Percentiles rank a stretch among this genome's conserved stretches.
These are phyloP conservation scores for Pangasius sanitwongsei DNA, from an alignment of 2,797 vertebrate genomes.

Conservation along the genomic window DNA sequence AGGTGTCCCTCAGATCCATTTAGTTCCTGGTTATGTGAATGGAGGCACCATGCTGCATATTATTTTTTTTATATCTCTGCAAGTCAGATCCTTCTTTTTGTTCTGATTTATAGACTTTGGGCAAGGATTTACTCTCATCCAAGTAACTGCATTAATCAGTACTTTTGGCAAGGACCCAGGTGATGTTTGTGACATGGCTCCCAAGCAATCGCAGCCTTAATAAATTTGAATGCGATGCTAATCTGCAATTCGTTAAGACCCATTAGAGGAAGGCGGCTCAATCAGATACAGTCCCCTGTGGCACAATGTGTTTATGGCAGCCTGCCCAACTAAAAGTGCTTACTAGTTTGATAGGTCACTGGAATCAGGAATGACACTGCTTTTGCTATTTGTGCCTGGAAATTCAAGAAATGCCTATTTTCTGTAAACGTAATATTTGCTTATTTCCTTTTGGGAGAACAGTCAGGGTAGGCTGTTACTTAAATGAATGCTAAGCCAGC, in stretches of 20 bases:
- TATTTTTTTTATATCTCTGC: neutral
- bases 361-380: neutral
- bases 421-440: neutral
- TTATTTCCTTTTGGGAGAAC: neutral
- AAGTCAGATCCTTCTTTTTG: neutral
- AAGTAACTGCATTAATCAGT: constrained; percentile 39
- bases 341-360: neutral
- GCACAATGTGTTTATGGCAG: constrained; percentile 23
- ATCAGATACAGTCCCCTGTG: constrained; percentile 18
- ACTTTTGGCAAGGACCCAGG: constrained; percentile 33
- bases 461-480: neutral
- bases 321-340: constrained; percentile 17
- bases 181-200: constrained; percentile 49
- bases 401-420: neutral
- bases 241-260: constrained; percentile 54
- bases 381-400: neutral
- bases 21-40: neutral
- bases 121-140: neutral
- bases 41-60: neutral
- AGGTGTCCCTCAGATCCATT: neutral
- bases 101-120: constrained; percentile 14
- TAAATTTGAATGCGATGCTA: constrained; percentile 50
- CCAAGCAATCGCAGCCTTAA: constrained; percentile 33
- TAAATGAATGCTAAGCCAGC: neutral
- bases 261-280: constrained; percentile 38